Percentiles rank a stretch among this genome's conserved stretches.
Evolutionary conservation across 2,797 vertebrate genomes (phyloP).

Genomic region (Myotis pilosus): DNA sequence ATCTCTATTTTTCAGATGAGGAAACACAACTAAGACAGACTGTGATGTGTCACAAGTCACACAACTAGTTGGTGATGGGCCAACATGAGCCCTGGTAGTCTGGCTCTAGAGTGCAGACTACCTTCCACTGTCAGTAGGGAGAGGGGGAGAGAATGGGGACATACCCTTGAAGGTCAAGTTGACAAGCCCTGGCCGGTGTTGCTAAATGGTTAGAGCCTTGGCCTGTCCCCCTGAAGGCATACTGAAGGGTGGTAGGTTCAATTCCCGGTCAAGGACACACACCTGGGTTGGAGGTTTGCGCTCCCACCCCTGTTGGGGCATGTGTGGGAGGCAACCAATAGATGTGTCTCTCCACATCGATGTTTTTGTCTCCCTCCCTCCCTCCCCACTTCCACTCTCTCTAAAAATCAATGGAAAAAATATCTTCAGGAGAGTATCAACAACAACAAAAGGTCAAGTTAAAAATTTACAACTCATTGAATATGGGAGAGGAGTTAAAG

Average conservation of each 20-base stretch:
- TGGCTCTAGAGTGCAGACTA: background rate
- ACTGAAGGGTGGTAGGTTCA: background rate
- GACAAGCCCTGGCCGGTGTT: background rate
- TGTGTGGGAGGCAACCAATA: background rate
- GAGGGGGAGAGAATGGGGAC: background rate
- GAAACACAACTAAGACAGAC: slow-evolving; percentile 19
- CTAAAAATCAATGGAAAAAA: background rate
- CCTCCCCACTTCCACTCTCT: background rate
- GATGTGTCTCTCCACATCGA: background rate
- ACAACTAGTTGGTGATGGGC: background rate
- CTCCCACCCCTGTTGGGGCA: background rate
- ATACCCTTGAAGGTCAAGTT: background rate
- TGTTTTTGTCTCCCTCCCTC: background rate
- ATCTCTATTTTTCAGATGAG: slow-evolving; percentile 30
- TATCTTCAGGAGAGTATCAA: background rate
- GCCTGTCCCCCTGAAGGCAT: background rate
- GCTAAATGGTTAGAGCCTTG: no score
- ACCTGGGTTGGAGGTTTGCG: background rate
- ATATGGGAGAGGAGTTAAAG: background rate
- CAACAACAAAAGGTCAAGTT: background rate
- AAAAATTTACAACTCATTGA: background rate
- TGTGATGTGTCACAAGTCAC: background rate
- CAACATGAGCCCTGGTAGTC: background rate
- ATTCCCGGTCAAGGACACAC: background rate
- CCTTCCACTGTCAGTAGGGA: background rate